Conservation (phyloP, 2,113 vertebrate species). For the Solenodon paradoxus region DNA sequence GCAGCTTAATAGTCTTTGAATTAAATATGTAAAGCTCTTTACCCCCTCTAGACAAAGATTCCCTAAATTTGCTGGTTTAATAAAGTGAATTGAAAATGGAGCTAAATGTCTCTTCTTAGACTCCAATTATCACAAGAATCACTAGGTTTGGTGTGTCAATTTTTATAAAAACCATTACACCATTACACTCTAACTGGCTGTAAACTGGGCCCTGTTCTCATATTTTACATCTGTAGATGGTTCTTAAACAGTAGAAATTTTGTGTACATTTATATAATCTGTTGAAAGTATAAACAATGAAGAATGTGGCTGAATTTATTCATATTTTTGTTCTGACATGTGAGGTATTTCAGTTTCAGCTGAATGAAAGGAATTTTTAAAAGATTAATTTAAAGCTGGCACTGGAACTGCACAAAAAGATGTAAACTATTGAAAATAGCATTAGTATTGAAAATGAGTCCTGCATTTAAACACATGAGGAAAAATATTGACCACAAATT, state of each 20-base stretch:
- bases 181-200: slow-evolving; percentile 40
- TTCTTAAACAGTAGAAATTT: slow-evolving; percentile 47
- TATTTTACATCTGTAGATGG: slow-evolving; percentile 26
- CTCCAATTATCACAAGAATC: neutral
- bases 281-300: slow-evolving; percentile 51
- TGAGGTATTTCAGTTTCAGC: slow-evolving; percentile 48
- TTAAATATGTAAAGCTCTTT: slow-evolving; percentile 20
- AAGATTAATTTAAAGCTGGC: slow-evolving; percentile 47
- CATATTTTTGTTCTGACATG: slow-evolving; percentile 47
- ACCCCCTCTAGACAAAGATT: neutral
- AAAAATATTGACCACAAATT: neutral
- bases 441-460: neutral
- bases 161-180: slow-evolving; percentile 45
- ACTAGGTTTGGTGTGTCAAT: neutral
- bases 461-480: neutral
- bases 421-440: slow-evolving; percentile 18
- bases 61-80: neutral
- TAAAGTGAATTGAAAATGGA: slow-evolving; percentile 41
- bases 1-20: neutral
- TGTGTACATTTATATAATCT: slow-evolving; percentile 49
- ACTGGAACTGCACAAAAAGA: slow-evolving; percentile 21
- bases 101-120: neutral
- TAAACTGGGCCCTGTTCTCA: slow-evolving; percentile 18
- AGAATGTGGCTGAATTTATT: slow-evolving; percentile 45
- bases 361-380: slow-evolving; percentile 55